Conservation (phyloP, 37 sponge, comb jelly and placozoan genomes). For the Oscarella lobularis region DNA sequence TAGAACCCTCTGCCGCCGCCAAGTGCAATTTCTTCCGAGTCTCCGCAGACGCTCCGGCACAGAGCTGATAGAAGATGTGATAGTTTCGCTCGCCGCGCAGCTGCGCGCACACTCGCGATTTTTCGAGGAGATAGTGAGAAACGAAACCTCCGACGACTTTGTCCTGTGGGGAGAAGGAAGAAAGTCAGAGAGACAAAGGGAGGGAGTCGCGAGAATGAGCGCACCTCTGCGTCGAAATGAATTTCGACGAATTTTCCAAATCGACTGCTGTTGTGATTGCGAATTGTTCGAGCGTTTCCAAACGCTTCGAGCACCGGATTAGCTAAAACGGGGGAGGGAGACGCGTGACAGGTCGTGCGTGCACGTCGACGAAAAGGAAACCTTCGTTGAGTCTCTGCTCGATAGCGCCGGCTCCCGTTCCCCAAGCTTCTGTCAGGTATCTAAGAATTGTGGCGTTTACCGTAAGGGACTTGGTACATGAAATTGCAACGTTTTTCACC, state of each 20-base stretch:
- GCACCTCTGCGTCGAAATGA: conserved; percentile 67
- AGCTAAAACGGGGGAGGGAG: background rate
- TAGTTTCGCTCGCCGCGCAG: conserved; percentile 77
- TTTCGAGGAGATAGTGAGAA: conserved; percentile 92
- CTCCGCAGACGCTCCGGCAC: conserved; percentile 63
- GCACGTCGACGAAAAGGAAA: too few species aligned
- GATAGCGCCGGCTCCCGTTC: conserved; percentile 51
- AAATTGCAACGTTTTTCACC: conserved; percentile 18
- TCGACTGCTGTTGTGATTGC: background rate
- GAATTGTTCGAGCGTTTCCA: background rate
- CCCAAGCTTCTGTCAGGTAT: conserved; percentile 70
- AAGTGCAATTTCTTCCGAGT: conserved; percentile 36
- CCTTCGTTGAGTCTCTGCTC: conserved; percentile 16
- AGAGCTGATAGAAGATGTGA: conserved; percentile 85
- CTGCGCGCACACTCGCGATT: conserved; percentile 81
- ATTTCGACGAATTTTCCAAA: conserved; percentile 82
- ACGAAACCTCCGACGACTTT: conserved; percentile 85
- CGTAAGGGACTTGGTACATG: too few species aligned
- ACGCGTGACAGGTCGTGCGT: too few species aligned
- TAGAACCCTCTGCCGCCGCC: conserved; percentile 10
- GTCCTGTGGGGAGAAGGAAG: conserved; percentile 26
- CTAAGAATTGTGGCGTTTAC: conserved; percentile 3
- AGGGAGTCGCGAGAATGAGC: background rate
- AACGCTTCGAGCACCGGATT: background rate
- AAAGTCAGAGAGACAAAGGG: background rate